Conservation (phyloP, 1,140 invertebrate species). For the Pogonomyrmex barbatus region DNA sequence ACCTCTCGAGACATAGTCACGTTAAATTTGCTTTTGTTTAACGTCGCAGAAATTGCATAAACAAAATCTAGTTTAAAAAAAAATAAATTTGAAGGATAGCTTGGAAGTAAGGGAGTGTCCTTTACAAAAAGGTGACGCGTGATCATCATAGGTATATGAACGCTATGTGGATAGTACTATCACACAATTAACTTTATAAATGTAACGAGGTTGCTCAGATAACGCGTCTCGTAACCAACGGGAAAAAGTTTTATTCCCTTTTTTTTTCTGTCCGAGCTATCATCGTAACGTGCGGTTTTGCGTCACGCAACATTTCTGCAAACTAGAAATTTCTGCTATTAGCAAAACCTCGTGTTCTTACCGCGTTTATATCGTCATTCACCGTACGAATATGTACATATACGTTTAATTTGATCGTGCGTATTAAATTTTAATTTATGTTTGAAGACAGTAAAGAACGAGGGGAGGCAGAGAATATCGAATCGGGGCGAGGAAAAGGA, state of each 20-base stretch:
- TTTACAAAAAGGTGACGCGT: background rate
- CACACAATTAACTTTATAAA: constrained; percentile 40
- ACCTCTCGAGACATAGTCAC: background rate
- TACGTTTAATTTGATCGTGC: background rate
- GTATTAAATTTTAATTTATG: constrained; percentile 6
- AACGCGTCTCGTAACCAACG: background rate
- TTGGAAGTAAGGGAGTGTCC: too few species aligned
- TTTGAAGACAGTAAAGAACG: background rate
- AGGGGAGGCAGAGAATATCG: background rate
- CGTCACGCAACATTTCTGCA: constrained; percentile 22
- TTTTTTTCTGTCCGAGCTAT: background rate
- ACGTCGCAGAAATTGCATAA: background rate
- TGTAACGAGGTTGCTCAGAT: constrained; percentile 42
- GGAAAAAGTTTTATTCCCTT: constrained; percentile 7
- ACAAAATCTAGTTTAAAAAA: too few species aligned
- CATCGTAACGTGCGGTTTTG: background rate
- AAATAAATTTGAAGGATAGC: too few species aligned
- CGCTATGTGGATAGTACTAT: background rate
- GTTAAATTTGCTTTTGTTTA: background rate
- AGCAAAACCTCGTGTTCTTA: background rate
- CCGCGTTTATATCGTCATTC: background rate
- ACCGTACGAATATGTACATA: background rate
- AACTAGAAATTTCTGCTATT: background rate
- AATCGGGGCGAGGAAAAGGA: background rate
- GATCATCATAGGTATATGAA: background rate